Conservation (phyloP, 2,797 vertebrate genomes). For the Anguilla obscura region DNA sequence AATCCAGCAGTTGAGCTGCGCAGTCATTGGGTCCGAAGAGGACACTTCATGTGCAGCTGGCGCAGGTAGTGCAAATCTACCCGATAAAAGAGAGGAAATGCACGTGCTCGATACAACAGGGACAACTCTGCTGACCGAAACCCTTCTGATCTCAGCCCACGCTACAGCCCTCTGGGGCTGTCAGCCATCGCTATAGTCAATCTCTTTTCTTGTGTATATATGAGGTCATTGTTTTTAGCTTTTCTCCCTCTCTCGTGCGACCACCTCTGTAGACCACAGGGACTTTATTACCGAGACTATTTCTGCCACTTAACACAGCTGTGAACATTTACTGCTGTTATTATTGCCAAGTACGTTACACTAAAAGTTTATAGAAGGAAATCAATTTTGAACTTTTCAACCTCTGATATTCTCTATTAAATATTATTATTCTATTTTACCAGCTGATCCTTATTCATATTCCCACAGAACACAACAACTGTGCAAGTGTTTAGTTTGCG, state of each 20-base stretch:
- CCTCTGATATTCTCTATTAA: neutral
- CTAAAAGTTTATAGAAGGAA: neutral
- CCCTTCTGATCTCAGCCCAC: neutral
- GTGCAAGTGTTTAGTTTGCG: neutral
- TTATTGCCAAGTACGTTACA: neutral
- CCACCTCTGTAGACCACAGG: neutral
- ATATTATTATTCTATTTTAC: neutral
- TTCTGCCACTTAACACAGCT: neutral
- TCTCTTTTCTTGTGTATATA: neutral
- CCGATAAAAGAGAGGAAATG: neutral
- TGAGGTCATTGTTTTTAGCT: neutral
- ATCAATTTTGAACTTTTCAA: neutral
- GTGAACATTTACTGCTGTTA: neutral
- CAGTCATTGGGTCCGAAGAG: neutral
- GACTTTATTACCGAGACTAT: neutral
- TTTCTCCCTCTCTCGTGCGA: neutral
- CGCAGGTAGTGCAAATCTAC: neutral
- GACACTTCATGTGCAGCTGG: neutral
- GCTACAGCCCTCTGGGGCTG: neutral
- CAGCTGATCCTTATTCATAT: neutral
- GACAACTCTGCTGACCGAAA: neutral
- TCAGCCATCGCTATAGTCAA: neutral
- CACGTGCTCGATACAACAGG: neutral
- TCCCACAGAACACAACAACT: neutral
- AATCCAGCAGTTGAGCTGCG: neutral